Base-by-base conservation (phyloP, 2,888 invertebrate genomes). In the Perizoma flavofasciatum region DNA sequence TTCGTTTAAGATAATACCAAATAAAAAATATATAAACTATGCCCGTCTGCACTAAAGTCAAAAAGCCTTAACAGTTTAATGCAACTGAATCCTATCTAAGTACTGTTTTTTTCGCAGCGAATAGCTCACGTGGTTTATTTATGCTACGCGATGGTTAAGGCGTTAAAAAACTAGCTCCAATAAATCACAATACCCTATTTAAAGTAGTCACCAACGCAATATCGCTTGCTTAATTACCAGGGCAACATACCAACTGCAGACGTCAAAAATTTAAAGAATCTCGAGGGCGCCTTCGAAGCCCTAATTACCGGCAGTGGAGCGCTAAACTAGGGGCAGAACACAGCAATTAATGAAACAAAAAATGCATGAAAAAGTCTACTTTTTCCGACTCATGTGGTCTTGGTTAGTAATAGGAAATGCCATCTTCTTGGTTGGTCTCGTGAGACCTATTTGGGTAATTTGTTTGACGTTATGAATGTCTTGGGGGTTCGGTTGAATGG, bases 151-250 rank as follows among this genome's bases (percentile, higher is more conserved):
- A 22, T 22, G 1, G 22, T 22, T 22, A 22, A 22, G 22, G 22
- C 22, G 3, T 22, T 2, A 2, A 48, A 44, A 60, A 51, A 52
- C 39, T 37, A 41, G 4, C 5, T 46, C n/a, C 43, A 39, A 57
- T 59, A 59, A 55, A 62, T 61, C 54, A 62, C 39, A 41, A 55
- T 40, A 33, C 32, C 47, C 54, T 44, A 41, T 49, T 62, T 45
- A 75, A 83, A 88, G 87, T 87, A 85, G 85, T 87, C 86, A 80
- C 78, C 79, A 67, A 65, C 70, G 76, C 74, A 80, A 74, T 74
- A 72, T 72, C 68, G 75, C 41, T 73, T 76, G 74, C 69, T 59
- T 89, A 88, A 86, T 87, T 85, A 88, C 86, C 81, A 82, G 81
- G 81, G 71, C 71, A 67, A 77, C 86, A 88, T 87, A 81, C 79